phyloP scores from a whole-genome alignment of 1,140 invertebrate species.

The Bradynema listronoti region DNA sequence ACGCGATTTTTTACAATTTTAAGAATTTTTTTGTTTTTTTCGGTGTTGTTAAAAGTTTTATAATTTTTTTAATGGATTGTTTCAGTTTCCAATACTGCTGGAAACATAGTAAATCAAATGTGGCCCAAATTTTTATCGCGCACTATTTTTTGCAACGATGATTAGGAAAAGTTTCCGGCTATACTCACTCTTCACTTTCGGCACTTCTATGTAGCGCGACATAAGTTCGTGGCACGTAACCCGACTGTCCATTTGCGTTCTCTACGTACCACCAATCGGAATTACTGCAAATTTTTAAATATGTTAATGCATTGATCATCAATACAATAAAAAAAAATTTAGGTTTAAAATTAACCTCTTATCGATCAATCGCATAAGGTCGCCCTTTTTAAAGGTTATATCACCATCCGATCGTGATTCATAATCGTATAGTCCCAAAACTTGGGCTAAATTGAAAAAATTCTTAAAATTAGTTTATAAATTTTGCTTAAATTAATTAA shows the following conservation, averaged over 20 bases:
- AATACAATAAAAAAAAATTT: conserved; percentile 64
- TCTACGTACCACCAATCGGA: conserved; percentile 88
- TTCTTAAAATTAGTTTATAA: not conserved
- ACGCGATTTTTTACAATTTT: too few species aligned
- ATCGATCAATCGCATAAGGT: conserved; percentile 52
- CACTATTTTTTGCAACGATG: too few species aligned
- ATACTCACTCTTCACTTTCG: conserved; percentile 91
- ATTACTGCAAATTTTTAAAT: conserved; percentile 62
- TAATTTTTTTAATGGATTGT: too few species aligned
- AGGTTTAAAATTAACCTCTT: conserved; percentile 71
- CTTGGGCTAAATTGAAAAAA: not conserved
- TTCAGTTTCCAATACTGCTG: too few species aligned
- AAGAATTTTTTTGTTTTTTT: too few species aligned
- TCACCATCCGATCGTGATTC: conserved; percentile 79
- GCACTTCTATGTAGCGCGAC: conserved; percentile 83
- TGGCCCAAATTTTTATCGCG: too few species aligned
- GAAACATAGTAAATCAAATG: too few species aligned
- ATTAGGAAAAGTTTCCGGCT: too few species aligned
- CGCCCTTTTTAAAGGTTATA: conserved; percentile 70
- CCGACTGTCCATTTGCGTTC: conserved; percentile 70
- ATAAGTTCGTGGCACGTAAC: conserved; percentile 85
- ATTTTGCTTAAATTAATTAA: not conserved
- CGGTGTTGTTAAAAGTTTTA: too few species aligned
- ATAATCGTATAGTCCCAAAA: conserved; percentile 71
- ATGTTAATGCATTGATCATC: conserved; percentile 16